Conservation (phyloP, 1,140 invertebrate genomes). For the Drosophila fuyamai region DNA sequence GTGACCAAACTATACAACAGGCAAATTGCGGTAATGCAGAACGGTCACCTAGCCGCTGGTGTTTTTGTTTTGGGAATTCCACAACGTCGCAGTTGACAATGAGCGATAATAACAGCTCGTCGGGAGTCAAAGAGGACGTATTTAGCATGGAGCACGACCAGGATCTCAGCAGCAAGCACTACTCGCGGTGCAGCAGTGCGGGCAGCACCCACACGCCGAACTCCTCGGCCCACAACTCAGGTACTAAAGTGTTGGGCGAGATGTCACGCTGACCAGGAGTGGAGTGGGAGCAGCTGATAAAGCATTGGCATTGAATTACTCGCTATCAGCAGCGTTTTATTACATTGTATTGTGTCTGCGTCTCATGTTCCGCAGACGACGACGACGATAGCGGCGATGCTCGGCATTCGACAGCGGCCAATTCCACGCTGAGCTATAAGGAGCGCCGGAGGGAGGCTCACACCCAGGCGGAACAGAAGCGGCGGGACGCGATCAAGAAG, state of each 20-base stretch:
- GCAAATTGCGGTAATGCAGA: neutral
- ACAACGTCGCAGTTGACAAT: conserved; percentile 69
- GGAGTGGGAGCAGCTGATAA: conserved; percentile 54
- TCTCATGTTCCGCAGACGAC: conserved; percentile 56
- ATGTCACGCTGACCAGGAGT: conserved; percentile 30
- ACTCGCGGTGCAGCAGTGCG: conserved; percentile 93
- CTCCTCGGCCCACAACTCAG: conserved; percentile 94
- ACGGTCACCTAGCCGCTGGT: conserved; percentile 25
- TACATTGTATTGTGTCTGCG: conserved; percentile 40
- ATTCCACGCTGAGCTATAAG: conserved; percentile 93
- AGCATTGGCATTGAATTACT: conserved; percentile 52
- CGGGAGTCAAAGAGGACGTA: conserved; percentile 50
- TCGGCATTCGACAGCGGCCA: conserved; percentile 68
- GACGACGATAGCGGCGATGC: conserved; percentile 94
- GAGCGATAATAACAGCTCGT: conserved; percentile 51
- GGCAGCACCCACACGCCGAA: conserved; percentile 93
- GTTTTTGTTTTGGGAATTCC: conserved; percentile 61
- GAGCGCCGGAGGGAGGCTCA: conserved; percentile 97
- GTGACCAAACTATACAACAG: neutral
- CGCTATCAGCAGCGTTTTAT: conserved; percentile 63
- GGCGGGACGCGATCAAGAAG: conserved; percentile 98
- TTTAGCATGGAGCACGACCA: conserved; percentile 87
- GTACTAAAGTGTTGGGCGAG: conserved; percentile 84
- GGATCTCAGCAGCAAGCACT: conserved; percentile 86
- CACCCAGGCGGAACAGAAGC: conserved; percentile 98